Evolutionary conservation across 2,888 invertebrate species (phyloP), one percentile per base, ranked within the genome.

Genomic region (Hypena proboscidalis): DNA sequence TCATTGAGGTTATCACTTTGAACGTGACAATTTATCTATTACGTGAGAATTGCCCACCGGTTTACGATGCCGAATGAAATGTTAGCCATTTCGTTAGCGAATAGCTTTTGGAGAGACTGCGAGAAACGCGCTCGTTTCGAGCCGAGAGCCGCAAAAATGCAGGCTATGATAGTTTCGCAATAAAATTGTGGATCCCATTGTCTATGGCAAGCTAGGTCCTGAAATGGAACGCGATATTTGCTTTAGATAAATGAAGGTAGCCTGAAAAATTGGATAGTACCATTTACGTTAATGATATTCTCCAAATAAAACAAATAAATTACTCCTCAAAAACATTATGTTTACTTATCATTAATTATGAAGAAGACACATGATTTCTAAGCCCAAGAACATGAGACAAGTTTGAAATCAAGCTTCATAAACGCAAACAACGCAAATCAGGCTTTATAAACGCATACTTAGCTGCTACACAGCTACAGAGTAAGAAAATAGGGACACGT

Each of bases 21-120:
- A n/a, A n/a, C n/a, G n/a, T n/a, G n/a, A n/a, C n/a, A n/a, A n/a
- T n/a, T n/a, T n/a, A n/a, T n/a, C n/a, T n/a, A n/a, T n/a, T n/a
- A n/a, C 26, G 45, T 44, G 50, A 62, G 55, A 57, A 55, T 56
- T 11, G 39, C 10, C 31, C 30, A 25, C 9, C 17, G 55, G 35
- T 30, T 58, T 44, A 52, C 47, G 49, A 64, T 62, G 72, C 64
- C 39, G 47, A 64, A 70, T 69, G 64, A 70, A 73, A 74, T 72
- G 67, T 61, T 55, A 63, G 58, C 53, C 50, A 67, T 72, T 72
- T 60, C 44, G 59, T 57, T 60, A 52, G 56, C 34, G 44, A 62
- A 67, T 61, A 48, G 54, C 54, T 68, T 49, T 64, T 30, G 35
- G 32, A 45, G 49, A 59, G 45, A 42, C 35, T 41, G 40, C n/a